phyloP scores from a whole-genome alignment of 2,888 invertebrate species.

The Plemyria rubiginata region DNA sequence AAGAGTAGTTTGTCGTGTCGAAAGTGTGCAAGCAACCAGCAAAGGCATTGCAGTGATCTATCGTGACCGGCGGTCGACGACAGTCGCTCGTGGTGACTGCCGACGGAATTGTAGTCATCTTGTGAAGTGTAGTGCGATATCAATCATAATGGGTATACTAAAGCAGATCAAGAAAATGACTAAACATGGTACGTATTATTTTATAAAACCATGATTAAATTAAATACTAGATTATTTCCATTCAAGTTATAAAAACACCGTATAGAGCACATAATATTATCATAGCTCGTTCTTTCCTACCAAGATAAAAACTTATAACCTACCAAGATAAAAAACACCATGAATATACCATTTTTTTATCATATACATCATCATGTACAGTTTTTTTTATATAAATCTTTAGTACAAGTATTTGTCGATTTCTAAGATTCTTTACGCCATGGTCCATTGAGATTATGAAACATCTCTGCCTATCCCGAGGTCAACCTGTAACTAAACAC shows the following conservation, averaged over 20 bases:
- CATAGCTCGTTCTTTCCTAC: too few species aligned
- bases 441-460: constrained; percentile 58
- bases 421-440: constrained; percentile 39
- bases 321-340: too few species aligned
- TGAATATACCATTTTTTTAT: too few species aligned
- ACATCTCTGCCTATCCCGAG: constrained; percentile 42
- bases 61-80: constrained; percentile 57
- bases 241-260: too few species aligned
- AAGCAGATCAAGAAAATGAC: constrained; percentile 80
- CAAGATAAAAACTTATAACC: too few species aligned
- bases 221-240: too few species aligned
- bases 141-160: constrained; percentile 69
- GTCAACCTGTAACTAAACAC: constrained; percentile 45
- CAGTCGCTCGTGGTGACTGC: constrained; percentile 57
- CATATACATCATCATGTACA: too few species aligned
- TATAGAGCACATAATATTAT: too few species aligned
- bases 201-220: background rate
- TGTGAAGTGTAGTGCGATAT: constrained; percentile 38
- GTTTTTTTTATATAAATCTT: background rate
- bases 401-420: constrained; percentile 7
- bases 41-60: constrained; percentile 53
- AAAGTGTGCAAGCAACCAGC: constrained; percentile 40
- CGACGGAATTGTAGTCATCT: constrained; percentile 36
- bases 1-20: constrained; percentile 47
- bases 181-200: constrained; percentile 62